These are phyloP conservation scores for Brachionus rotundiformis DNA, from an alignment of 1,140 invertebrate species.

Conservation along the genomic window DNA sequence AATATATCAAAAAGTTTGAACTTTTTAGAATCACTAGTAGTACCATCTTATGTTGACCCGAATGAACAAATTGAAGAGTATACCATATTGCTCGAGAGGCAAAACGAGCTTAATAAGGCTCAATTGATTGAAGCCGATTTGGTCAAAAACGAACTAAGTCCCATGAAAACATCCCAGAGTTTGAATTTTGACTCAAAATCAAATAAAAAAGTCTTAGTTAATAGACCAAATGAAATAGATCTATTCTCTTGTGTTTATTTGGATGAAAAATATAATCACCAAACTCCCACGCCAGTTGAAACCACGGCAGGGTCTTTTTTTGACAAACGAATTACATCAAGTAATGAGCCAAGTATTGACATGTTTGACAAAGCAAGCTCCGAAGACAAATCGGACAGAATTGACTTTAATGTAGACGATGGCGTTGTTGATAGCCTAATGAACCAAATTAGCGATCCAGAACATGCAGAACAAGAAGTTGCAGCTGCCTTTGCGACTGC, in stretches of 20 bases:
- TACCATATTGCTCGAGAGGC: background rate
- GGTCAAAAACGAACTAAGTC: background rate
- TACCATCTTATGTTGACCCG: constrained; percentile 2
- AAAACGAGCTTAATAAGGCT: background rate
- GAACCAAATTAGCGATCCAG: background rate
- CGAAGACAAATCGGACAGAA: background rate
- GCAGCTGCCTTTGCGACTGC: constrained; percentile 32
- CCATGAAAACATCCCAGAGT: constrained; percentile 12
- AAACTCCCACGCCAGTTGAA: constrained; percentile 44
- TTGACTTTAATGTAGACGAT: background rate
- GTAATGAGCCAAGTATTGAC: constrained; percentile 32
- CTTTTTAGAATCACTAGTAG: constrained; percentile 20
- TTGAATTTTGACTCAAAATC: background rate
- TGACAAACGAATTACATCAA: constrained; percentile 34
- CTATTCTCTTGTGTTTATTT: background rate
- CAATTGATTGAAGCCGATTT: background rate
- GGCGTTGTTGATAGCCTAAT: background rate
- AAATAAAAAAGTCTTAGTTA: background rate
- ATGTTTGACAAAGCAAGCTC: background rate
- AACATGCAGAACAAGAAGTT: constrained; percentile 20
- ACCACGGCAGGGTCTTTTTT: constrained; percentile 17
- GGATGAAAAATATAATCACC: background rate
- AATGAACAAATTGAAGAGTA: constrained; percentile 11
- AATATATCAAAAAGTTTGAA: constrained; percentile 43
- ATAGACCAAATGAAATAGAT: background rate